These are phyloP conservation scores for Hylia prasina DNA, from an alignment of 2,113 vertebrate genomes.

Conservation along the genomic window DNA sequence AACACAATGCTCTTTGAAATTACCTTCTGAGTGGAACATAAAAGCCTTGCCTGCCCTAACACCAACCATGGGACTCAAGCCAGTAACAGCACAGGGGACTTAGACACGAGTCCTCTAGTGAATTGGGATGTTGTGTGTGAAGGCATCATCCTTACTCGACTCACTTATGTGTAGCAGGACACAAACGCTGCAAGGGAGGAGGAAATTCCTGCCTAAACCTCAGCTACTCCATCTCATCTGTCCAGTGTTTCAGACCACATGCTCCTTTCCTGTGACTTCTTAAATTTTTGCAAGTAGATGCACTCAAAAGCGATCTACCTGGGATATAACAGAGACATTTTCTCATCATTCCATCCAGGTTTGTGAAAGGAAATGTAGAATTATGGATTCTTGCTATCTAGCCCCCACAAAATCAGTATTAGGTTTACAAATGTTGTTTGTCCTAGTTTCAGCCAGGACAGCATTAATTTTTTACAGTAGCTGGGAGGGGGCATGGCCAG, in stretches of 20 bases:
- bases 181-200: background rate
- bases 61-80: background rate
- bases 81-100: background rate
- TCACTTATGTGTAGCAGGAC: background rate
- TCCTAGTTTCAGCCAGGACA: background rate
- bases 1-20: background rate
- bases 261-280: background rate
- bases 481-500: background rate
- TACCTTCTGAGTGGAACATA: background rate
- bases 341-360: background rate
- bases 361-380: background rate
- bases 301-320: background rate
- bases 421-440: background rate
- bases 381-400: background rate
- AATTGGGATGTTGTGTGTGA: background rate
- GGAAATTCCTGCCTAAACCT: background rate
- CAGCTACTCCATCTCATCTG: background rate
- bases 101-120: background rate
- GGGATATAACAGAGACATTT: background rate
- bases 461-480: background rate
- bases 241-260: background rate
- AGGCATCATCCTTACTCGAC: background rate
- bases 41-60: background rate
- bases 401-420: background rate
- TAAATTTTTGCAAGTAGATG: background rate